A percentile compares a stretch with the other conserved stretches of the same genome.
Conservation (phyloP, 2,888 invertebrate species). For the Plagodis pulveraria region DNA sequence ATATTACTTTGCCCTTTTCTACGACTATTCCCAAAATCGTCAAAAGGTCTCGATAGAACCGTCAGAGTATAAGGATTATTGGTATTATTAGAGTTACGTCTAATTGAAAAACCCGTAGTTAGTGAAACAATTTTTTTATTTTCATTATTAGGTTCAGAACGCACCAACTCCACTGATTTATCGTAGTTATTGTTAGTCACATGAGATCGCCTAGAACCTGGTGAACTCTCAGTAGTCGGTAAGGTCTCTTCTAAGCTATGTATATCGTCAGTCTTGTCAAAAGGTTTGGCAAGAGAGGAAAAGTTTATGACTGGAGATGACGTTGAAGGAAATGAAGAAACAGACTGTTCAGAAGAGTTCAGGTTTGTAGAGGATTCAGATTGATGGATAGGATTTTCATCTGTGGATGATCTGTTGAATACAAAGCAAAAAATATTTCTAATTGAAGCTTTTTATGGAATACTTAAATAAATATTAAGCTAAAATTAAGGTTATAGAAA, state of each 20-base stretch:
- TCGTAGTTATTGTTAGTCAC: slow-evolving; percentile 66
- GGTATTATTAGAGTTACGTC: slow-evolving; percentile 69
- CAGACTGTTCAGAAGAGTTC: slow-evolving; percentile 58
- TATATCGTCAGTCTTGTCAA: slow-evolving; percentile 77
- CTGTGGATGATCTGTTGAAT: slow-evolving; percentile 85
- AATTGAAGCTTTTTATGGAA: slow-evolving; percentile 64
- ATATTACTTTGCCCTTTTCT: slow-evolving; percentile 14
- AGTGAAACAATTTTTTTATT: slow-evolving; percentile 71
- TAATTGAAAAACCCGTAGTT: slow-evolving; percentile 80
- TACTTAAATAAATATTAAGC: slow-evolving; percentile 47
- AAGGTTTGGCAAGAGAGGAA: slow-evolving; percentile 79
- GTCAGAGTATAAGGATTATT: slow-evolving; percentile 78
- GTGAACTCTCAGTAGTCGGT: slow-evolving; percentile 62
- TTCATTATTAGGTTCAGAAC: slow-evolving; percentile 51
- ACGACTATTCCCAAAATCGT: slow-evolving; percentile 51
- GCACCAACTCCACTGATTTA: slow-evolving; percentile 56
- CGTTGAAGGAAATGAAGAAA: slow-evolving; percentile 59
- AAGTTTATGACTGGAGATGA: slow-evolving; percentile 65
- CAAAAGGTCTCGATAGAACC: slow-evolving; percentile 68
- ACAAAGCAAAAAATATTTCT: slow-evolving; percentile 82
- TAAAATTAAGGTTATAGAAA: too few relatives aligned
- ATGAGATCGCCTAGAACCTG: slow-evolving; percentile 57
- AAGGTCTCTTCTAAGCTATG: slow-evolving; percentile 66
- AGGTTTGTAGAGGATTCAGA: slow-evolving; percentile 72
- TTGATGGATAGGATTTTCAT: slow-evolving; percentile 73